Conservation (phyloP, 2,888 invertebrate species). For the Noctuana brunneofusca region DNA sequence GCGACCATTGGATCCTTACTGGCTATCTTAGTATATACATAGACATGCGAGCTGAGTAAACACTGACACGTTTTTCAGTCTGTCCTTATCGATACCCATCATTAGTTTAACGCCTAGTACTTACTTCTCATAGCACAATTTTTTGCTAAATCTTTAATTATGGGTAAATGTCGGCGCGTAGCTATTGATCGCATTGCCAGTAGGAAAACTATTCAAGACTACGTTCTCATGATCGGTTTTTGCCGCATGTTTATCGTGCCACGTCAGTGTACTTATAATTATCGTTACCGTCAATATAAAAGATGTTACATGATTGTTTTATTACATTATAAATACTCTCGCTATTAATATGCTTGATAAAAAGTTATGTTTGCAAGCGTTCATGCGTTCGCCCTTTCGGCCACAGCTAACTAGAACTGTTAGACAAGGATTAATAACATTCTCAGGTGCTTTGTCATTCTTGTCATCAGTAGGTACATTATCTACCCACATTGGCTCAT, state of each 20-base stretch:
- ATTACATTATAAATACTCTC: constrained; percentile 33
- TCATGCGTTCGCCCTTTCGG: constrained; percentile 41
- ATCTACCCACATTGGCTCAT: constrained; percentile 27
- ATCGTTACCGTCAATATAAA: constrained; percentile 52
- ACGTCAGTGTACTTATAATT: constrained; percentile 56
- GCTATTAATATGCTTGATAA: constrained; percentile 34
- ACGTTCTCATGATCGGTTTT: constrained; percentile 55
- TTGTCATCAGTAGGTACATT: constrained; percentile 24
- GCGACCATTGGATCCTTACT: constrained; percentile 10
- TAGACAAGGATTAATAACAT: constrained; percentile 35
- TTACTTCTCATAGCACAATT: constrained; percentile 42
- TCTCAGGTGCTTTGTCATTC: constrained; percentile 31
- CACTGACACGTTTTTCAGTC: constrained; percentile 41
- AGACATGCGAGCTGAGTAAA: constrained; percentile 34
- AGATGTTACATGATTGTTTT: constrained; percentile 53
- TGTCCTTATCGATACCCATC: constrained; percentile 52
- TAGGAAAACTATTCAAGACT: constrained; percentile 41
- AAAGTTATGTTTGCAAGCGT: constrained; percentile 29
- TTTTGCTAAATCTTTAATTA: constrained; percentile 46
- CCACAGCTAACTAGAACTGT: constrained; percentile 26
- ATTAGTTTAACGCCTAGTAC: constrained; percentile 53
- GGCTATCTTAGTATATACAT: constrained; percentile 17
- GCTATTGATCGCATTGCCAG: constrained; percentile 47
- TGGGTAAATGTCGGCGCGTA: constrained; percentile 51
- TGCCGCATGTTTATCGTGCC: constrained; percentile 49